Evolutionary conservation across 2,113 vertebrate species (phyloP), one percentile per base, ranked within the genome.

Genomic region (Boleophthalmus pectinirostris): DNA sequence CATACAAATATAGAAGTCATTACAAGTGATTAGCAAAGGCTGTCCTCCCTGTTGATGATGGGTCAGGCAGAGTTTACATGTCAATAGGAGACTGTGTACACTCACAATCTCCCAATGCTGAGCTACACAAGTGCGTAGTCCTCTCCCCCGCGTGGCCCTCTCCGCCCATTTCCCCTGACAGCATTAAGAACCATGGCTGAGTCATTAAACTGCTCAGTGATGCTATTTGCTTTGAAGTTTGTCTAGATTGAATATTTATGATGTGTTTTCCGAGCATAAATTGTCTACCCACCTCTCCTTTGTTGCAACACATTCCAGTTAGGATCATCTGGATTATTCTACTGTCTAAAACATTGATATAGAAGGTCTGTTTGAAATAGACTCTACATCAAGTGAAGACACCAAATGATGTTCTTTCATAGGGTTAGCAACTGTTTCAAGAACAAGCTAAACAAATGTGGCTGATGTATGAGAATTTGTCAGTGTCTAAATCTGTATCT

Each of bases 41-140:
- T 75, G 72, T 72, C 51, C 38, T 66, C 38, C 53, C 38, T 2
- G 18, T 60, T 5, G 21, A 38, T 47, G 3, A 35, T 33, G 76
- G 70, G 82, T 81, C 77, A 69, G 54, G 0, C 13, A 43, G 60
- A 82, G 83, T 80, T 73, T 66, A 73, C 35, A 57, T 63, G 29
- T 82, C 65, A 80, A 5, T 79, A 76, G 69, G 58, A 61, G 25
- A 33, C 25, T 61, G 58, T 61, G 58, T 61, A 61, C 58, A 61
- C 75, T 69, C 79, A 78, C 56, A 78, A 58, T 69, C 76, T 66
- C 35, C 74, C 76, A 70, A 80, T 68, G 58, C 7, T 21, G 66
- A 81, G 49, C 56, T 76, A 73, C 38, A 56, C 12, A 51, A 64
- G 61, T 35, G 33, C 61, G 63, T 54, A 20, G 58, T 54, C 25